phyloP scores from a whole-genome alignment of 2,113 vertebrate species.

The Fregata magnificens region DNA sequence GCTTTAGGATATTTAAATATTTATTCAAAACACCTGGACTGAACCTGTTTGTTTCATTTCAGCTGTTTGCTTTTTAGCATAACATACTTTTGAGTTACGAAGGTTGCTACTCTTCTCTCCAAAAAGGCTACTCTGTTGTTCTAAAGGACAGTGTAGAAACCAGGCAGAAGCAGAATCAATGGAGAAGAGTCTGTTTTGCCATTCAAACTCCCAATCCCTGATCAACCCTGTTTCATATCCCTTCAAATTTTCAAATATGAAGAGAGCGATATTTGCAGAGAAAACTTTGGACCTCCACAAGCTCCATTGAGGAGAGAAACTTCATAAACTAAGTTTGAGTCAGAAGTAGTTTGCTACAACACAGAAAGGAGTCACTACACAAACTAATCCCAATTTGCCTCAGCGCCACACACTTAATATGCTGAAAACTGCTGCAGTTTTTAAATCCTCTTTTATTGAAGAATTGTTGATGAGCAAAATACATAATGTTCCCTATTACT shows the following conservation, averaged over 20 bases:
- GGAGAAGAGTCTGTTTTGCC: not conserved
- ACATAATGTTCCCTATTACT: constrained; percentile 6
- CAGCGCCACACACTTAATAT: not conserved
- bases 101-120: not conserved
- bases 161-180: not conserved
- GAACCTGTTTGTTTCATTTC: not conserved
- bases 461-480: constrained; percentile 41
- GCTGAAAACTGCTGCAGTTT: not conserved
- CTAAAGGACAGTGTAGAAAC: not conserved
- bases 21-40: not conserved
- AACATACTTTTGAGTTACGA: not conserved
- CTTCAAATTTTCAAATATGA: not conserved
- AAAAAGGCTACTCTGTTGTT: not conserved
- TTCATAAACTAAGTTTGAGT: not conserved
- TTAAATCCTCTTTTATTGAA: constrained; percentile 33
- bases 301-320: not conserved
- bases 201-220: not conserved
- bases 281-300: not conserved
- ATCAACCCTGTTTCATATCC: not conserved
- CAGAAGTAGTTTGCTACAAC: not conserved
- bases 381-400: not conserved
- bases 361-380: not conserved
- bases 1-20: not conserved
- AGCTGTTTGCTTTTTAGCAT: not conserved
- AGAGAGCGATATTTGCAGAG: not conserved